phyloP scores from a whole-genome alignment of 2,888 invertebrate genomes.

The Lomographa bimaculata region DNA sequence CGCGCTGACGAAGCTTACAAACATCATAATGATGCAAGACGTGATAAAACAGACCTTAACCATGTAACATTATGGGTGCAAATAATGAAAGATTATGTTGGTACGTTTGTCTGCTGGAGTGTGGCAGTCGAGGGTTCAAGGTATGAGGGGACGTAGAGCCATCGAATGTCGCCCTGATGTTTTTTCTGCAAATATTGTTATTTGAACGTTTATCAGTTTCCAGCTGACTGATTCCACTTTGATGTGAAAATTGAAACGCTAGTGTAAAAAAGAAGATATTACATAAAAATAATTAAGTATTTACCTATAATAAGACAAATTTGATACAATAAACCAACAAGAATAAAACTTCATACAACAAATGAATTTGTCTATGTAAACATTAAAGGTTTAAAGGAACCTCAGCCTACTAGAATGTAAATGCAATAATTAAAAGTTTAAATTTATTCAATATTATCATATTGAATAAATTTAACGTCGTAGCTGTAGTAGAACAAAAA shows the following conservation, averaged over 20 bases:
- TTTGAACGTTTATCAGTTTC: conserved; percentile 60
- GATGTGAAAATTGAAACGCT: conserved; percentile 19
- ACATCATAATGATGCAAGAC: conserved; percentile 25
- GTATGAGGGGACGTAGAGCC: conserved; percentile 65
- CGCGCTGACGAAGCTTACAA: conserved; percentile 54
- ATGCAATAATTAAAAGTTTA: no score
- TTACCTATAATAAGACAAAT: no score
- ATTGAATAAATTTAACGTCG: no score
- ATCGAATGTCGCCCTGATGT: conserved; percentile 53
- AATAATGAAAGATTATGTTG: conserved; percentile 39
- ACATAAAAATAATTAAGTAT: no score
- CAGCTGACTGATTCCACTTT: conserved; percentile 45
- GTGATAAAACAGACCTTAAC: conserved; percentile 50
- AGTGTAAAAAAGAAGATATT: no score
- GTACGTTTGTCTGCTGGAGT: conserved; percentile 64
- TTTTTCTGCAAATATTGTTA: conserved; percentile 56
- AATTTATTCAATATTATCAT: no score
- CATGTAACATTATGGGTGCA: conserved; percentile 39
- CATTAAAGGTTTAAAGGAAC: no score
- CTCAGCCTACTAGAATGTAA: no score
- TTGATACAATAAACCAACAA: no score
- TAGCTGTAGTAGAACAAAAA: no score
- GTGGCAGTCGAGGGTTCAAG: conserved; percentile 64
- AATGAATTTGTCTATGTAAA: no score
- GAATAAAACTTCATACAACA: no score